Percentiles rank a stretch among this genome's conserved stretches.
These are phyloP conservation scores for Melanogrammus aeglefinus DNA, from an alignment of 2,797 vertebrate species.

Conservation along the genomic window DNA sequence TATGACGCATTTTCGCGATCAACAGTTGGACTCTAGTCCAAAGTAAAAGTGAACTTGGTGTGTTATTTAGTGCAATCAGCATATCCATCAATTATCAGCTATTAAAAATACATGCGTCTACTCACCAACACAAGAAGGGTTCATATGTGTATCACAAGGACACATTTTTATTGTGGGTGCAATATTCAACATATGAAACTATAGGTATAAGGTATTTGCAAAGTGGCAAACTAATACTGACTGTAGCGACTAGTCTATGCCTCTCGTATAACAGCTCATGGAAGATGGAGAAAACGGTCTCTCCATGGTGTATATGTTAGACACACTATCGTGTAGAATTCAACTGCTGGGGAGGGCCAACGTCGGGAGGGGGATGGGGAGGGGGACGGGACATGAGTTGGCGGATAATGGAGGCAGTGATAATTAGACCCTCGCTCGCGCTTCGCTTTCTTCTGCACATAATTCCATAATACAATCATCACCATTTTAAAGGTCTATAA, in stretches of 20 bases:
- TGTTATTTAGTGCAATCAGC: not conserved
- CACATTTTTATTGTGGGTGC: not conserved
- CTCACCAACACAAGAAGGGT: not conserved
- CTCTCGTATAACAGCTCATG: conserved; percentile 35
- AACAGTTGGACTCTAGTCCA: too few species aligned
- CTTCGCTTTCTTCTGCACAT: conserved; percentile 44
- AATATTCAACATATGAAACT: not conserved
- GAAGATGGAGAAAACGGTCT: conserved; percentile 55
- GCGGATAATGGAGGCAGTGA: conserved; percentile 14
- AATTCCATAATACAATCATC: conserved; percentile 30
- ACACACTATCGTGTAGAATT: conserved; percentile 62
- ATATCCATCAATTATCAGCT: not conserved
- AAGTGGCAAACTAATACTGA: not conserved
- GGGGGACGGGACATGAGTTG: conserved; percentile 10
- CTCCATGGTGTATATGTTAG: conserved; percentile 59
- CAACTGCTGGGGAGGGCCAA: conserved; percentile 55
- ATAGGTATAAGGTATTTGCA: not conserved
- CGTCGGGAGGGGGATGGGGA: conserved; percentile 38
- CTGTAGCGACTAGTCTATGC: conserved; percentile 17
- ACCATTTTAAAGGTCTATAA: conserved; percentile 19
- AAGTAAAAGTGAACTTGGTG: not conserved
- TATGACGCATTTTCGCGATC: too few species aligned
- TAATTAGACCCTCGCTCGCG: conserved; percentile 53
- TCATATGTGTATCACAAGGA: conserved; percentile 11
- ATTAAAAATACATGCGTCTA: not conserved